Conservation (phyloP, 2,113 vertebrate species). For the Typhlomys cinereus region DNA sequence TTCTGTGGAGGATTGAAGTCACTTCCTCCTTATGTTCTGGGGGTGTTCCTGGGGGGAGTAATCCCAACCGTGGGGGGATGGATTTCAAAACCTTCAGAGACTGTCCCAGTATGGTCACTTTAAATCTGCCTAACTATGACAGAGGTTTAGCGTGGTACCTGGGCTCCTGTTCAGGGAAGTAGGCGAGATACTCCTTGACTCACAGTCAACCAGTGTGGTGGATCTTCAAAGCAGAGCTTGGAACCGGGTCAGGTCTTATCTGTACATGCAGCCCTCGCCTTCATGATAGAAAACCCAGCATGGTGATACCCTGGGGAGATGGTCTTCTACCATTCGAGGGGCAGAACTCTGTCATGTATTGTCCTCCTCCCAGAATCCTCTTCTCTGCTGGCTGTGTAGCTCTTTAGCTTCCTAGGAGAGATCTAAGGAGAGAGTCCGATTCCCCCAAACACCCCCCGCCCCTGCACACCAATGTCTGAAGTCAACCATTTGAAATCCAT, state of each 20-base stretch:
- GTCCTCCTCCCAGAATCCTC: no score
- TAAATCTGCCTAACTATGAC: no score
- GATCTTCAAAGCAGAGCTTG: background rate
- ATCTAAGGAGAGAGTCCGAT: no score
- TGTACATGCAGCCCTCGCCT: background rate
- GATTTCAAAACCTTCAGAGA: no score
- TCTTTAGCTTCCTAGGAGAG: no score
- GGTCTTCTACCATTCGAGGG: background rate
- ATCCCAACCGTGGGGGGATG: no score
- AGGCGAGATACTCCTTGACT: background rate
- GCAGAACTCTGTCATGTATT: background rate
- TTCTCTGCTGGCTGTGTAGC: no score
- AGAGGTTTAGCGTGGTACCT: background rate
- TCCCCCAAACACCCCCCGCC: no score
- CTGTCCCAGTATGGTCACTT: no score
- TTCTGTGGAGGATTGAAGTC: no score
- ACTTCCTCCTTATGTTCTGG: no score
- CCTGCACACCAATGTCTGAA: background rate
- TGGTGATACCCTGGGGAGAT: background rate
- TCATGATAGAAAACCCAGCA: background rate
- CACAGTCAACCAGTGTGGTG: background rate
- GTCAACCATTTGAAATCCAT: background rate
- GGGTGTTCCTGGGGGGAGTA: no score
- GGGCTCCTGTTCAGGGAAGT: background rate
- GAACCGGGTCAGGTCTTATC: background rate